Base-by-base conservation (phyloP, 2,888 invertebrate species). In the Abrostola triplasia region DNA sequence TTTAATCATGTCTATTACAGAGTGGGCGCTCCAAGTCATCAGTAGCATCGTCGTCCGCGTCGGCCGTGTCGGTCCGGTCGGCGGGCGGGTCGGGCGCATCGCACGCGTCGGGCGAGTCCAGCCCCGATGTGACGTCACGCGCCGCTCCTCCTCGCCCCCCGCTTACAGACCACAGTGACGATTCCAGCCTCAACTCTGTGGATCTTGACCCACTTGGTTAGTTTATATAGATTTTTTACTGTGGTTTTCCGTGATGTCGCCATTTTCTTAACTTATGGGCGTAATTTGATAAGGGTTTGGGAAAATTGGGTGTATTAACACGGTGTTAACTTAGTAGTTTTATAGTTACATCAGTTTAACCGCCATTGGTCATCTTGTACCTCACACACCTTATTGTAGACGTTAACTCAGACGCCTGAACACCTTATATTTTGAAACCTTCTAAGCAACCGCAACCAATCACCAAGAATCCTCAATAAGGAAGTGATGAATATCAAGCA, bases 161-260 rank as follows among this genome's bases (percentile, higher is more conserved):
- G 0, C 84, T 86, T 13, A 89, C 90, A 71, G 92, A 91, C 80
- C 93, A 93, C 74, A 98, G 98, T 79, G 98, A 98, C 84, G 98
- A 98, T 86, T 98, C 98, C 64, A 98, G 98, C 63, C 95, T 99
- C 67, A 99, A 99, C 89, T 98, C 98, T 73, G 97, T 98, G 60
- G 98, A 98, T 81, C 93, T 98, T 77, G 98, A 98, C 85, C 96
- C 96, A 7, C 94, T 96, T 81, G 96, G 96, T 83, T 90, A 92
- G 89, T 84, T 24, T 36, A 10, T 61, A 50, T n/a, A 52, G 11
- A 52, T 55, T 36, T 51, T 47, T 37, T 49, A 36, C 12, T 37
- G 13, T 13, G 24, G 7, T 13, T 47, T 24, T 24, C 4, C 24
- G 24, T 24, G 24, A 4, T 24, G 24, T 24, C 24, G 24, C 41